Evolutionary conservation across 2,113 vertebrate species (phyloP).

Genomic region (Phodopus roborovskii): DNA sequence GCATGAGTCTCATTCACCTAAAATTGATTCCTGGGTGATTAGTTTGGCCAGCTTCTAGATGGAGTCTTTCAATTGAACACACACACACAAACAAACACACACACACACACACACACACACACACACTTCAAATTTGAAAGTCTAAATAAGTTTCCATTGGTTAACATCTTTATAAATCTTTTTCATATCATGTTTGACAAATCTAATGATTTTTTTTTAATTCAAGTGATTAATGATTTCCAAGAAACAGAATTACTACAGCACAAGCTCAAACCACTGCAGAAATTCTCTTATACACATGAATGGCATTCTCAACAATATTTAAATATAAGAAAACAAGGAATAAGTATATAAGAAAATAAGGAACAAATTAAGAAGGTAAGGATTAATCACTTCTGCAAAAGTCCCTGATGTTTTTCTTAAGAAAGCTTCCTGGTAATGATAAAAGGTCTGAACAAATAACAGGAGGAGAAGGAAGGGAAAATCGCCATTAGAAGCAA

Average conservation of each 20-base stretch:
- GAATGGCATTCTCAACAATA: conserved; percentile 1
- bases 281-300: not conserved
- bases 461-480: not conserved
- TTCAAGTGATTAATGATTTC: conserved; percentile 58
- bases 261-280: not conserved
- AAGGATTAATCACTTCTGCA: not conserved
- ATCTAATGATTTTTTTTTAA: conserved; percentile 41
- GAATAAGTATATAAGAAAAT: conserved; percentile 20
- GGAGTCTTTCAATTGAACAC: not conserved
- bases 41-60: not conserved
- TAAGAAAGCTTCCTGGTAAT: not conserved
- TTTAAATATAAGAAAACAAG: conserved; percentile 14
- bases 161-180: conserved; percentile 48
- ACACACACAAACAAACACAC: too few species aligned
- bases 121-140: not conserved
- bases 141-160: conserved; percentile 29
- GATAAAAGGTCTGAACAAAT: conserved; percentile 12
- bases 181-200: conserved; percentile 20
- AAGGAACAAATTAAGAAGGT: conserved; percentile 26
- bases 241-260: conserved; percentile 26
- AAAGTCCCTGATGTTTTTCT: not conserved
- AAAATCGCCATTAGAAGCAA: not conserved
- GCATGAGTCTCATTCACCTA: not conserved
- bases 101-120: not conserved
- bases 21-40: conserved; percentile 20